Evolutionary conservation across 2,113 vertebrate species (phyloP).

Genomic region (Calypte anna): DNA sequence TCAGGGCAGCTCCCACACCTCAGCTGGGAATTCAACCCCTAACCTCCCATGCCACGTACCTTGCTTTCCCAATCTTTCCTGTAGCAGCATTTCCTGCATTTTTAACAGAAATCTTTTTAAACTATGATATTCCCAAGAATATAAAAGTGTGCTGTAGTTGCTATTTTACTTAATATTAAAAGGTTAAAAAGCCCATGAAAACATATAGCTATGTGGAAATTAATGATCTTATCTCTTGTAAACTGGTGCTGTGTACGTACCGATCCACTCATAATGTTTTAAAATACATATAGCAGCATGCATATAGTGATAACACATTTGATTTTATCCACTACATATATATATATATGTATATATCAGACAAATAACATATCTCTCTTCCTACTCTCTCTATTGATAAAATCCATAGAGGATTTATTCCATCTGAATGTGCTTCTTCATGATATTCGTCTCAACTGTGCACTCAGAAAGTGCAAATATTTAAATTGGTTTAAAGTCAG

Average conservation of each 20-base stretch:
- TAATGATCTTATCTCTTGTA: constrained; percentile 72
- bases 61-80: not conserved
- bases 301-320: constrained; percentile 69
- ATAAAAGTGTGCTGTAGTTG: constrained; percentile 32
- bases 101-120: constrained; percentile 21
- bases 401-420: constrained; percentile 54
- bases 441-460: constrained; percentile 48
- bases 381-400: constrained; percentile 55
- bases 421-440: constrained; percentile 20
- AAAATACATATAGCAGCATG: constrained; percentile 71
- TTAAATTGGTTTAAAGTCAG: constrained; percentile 66
- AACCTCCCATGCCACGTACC: not conserved
- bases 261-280: constrained; percentile 65
- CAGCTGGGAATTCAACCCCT: not conserved
- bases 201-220: constrained; percentile 65
- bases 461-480: constrained; percentile 62
- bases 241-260: constrained; percentile 50
- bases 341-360: constrained; percentile 42
- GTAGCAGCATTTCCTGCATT: constrained; percentile 3
- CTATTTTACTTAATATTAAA: constrained; percentile 68
- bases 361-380: constrained; percentile 52
- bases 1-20: not conserved
- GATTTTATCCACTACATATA: constrained; percentile 68
- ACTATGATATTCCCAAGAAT: constrained; percentile 7
- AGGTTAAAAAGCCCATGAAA: constrained; percentile 68